These are phyloP conservation scores for Chromoteleia sp. DNA, from an alignment of 2,888 invertebrate genomes.

Conservation along the genomic window DNA sequence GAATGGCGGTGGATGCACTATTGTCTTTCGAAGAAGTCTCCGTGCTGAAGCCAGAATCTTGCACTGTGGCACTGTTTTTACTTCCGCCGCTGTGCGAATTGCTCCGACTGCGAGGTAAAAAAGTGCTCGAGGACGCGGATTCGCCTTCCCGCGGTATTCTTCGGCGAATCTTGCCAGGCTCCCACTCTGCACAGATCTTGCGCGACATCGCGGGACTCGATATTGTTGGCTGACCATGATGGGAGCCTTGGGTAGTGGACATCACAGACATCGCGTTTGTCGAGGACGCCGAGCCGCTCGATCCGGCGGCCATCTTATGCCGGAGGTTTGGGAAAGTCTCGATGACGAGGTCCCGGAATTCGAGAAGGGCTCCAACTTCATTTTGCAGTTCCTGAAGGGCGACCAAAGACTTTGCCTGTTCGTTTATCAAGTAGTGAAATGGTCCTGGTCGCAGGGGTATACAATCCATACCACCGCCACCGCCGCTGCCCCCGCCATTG, in stretches of 20 bases:
- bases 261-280: conserved; percentile 84
- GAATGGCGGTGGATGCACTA: conserved; percentile 88
- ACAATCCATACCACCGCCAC: conserved; percentile 90
- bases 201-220: conserved; percentile 84
- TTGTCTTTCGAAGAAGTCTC: conserved; percentile 94
- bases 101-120: conserved; percentile 88
- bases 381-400: conserved; percentile 96
- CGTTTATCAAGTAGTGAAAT: conserved; percentile 93
- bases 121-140: conserved; percentile 80
- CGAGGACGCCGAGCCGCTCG: conserved; percentile 84
- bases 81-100: conserved; percentile 87
- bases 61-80: conserved; percentile 88
- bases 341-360: conserved; percentile 97
- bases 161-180: conserved; percentile 91
- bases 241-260: conserved; percentile 84
- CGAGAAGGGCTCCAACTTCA: conserved; percentile 95
- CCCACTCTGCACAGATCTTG: conserved; percentile 88
- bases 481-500: conserved; percentile 46
- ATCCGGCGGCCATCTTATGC: conserved; percentile 92
- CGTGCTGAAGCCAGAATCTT: conserved; percentile 96
- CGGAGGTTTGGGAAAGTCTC: conserved; percentile 96
- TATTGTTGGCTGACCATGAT: conserved; percentile 80
- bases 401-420: conserved; percentile 95
- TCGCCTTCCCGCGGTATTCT: conserved; percentile 85
- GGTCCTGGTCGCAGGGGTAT: conserved; percentile 90